Evolutionary conservation across 2,888 invertebrate species (phyloP).

Genomic region (Xylota sylvarum): DNA sequence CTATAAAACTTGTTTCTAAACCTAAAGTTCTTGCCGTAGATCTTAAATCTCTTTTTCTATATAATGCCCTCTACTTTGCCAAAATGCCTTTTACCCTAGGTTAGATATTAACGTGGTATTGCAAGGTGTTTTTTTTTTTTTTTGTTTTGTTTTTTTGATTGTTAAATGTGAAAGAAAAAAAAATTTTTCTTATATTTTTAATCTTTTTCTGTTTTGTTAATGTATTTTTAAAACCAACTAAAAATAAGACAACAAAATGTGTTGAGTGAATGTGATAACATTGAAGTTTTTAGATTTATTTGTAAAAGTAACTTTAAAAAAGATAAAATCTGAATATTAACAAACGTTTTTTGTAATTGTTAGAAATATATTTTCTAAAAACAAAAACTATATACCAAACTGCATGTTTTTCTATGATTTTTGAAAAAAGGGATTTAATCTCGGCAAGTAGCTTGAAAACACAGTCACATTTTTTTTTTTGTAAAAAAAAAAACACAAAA

Average conservation of each 20-base stretch:
- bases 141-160: slow-evolving; percentile 31
- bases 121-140: slow-evolving; percentile 56
- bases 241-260: slow-evolving; percentile 49
- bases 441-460: slow-evolving; percentile 72
- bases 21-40: slow-evolving; percentile 71
- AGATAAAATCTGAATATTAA: slow-evolving; percentile 28
- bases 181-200: slow-evolving; percentile 14
- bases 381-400: slow-evolving; percentile 26
- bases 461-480: slow-evolving; percentile 31
- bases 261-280: slow-evolving; percentile 68
- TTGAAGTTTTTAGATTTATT: slow-evolving; percentile 45
- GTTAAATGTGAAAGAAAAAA: slow-evolving; percentile 26
- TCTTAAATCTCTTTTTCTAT: slow-evolving; percentile 60
- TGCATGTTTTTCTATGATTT: slow-evolving; percentile 68
- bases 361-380: slow-evolving; percentile 64
- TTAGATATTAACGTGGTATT: slow-evolving; percentile 69
- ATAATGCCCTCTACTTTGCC: slow-evolving; percentile 53
- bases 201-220: slow-evolving; percentile 43
- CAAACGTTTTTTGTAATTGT: slow-evolving; percentile 29
- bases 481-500: slow-evolving; percentile 56
- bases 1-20: slow-evolving; percentile 17
- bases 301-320: slow-evolving; percentile 38
- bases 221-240: slow-evolving; percentile 46
- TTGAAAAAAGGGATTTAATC: slow-evolving; percentile 63
- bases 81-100: slow-evolving; percentile 74